Base-by-base conservation (phyloP, 1,140 invertebrate genomes). In the Drosophila baimaii region DNA sequence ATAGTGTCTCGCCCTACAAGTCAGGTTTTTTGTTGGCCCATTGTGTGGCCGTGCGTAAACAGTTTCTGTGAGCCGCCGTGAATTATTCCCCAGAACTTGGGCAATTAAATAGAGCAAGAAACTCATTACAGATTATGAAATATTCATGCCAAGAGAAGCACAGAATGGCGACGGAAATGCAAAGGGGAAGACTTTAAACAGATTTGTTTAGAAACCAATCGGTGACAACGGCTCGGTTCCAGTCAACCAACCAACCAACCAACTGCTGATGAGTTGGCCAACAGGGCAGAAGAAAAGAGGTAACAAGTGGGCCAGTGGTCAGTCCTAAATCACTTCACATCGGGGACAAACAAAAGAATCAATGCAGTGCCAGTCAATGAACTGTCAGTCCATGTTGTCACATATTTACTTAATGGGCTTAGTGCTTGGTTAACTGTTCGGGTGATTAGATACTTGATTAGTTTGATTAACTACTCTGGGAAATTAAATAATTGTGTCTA, bases 41-140 rank as follows among this genome's bases (percentile, higher is more conserved):
- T 57, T 71, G 69, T 29, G 52, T 58, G 52, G 65, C 59, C 71
- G 46, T 58, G 61, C 62, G 61, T 76, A 51, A 68, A 77, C 41
- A 68, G 73, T 68, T 62, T 75, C 65, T 71, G 78, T 66, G 56
- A 39, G 76, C 80, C 69, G 41, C 61, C 56, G 55, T 68, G 21
- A 72, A 84, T n/a, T 59, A 65, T 63, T 86, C 78, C 66, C 54
- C 61, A 79, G 80, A 77, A 80, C 68, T 54, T 65, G 73, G 62
- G 70, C 62, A 66, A 88, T 71, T 88, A 77, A 80, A 51, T 81
- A 51, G 84, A 82, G 70, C 85, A 89, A 89, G 70, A 84, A 89
- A 89, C 84, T 79, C 84, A 84, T 89, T 89, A 88, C 71, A 74
- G 84, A 81, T 88, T 84, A 81, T 78, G 80, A 84, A 89, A 90